Conservation (phyloP, 2,888 invertebrate species). For the Microchrysa polita region DNA sequence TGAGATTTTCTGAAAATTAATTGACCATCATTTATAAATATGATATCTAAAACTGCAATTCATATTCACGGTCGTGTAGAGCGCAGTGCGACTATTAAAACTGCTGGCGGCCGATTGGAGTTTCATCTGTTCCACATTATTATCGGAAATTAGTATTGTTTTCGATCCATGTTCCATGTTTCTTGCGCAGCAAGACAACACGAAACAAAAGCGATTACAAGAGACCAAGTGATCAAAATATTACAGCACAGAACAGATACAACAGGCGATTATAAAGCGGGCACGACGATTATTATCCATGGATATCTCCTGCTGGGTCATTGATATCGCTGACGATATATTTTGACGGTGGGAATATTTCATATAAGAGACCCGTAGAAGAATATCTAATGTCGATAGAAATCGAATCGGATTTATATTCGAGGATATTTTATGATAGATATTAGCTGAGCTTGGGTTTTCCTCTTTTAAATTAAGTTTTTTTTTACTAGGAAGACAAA, state of each 20-base stretch:
- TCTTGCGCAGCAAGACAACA: background rate
- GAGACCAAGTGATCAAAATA: conserved; percentile 28
- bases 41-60: background rate
- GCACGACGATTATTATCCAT: background rate
- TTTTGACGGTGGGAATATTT: conserved; percentile 19
- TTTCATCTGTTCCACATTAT: conserved; percentile 3
- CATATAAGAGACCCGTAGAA: background rate
- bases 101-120: background rate
- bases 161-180: background rate
- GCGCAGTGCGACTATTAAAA: background rate
- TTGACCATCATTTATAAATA: background rate
- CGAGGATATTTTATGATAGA: too few species aligned
- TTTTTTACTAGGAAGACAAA: too few species aligned
- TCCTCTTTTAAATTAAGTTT: too few species aligned
- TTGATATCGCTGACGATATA: conserved; percentile 13
- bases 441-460: too few species aligned
- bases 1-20: background rate
- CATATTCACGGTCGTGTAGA: background rate
- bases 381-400: conserved; percentile 9
- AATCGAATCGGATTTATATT: background rate
- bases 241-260: conserved; percentile 10
- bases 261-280: background rate
- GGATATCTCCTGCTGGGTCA: conserved; percentile 18
- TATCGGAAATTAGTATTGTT: conserved; percentile 10
- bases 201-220: background rate